Percentiles rank a stretch among this genome's conserved stretches.
Conservation (phyloP, 2,113 vertebrate species). For the Paralichthys olivaceus region DNA sequence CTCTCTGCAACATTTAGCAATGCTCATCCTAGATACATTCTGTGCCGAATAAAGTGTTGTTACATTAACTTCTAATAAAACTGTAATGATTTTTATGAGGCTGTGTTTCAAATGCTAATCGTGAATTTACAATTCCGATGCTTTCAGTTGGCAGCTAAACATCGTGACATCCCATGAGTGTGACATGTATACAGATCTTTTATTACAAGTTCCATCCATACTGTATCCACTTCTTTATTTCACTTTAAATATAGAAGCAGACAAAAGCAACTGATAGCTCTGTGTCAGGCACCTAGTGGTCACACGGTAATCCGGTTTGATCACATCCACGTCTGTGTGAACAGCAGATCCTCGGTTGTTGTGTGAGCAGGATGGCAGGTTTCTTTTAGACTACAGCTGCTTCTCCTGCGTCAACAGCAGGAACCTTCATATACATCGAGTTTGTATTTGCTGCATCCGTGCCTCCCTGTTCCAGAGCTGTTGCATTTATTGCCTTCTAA, state of each 20-base stretch:
- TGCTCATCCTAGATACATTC: not conserved
- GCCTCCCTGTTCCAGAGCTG: constrained; percentile 3
- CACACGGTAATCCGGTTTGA: not conserved
- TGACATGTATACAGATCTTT: not conserved
- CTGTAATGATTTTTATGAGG: too few relatives aligned
- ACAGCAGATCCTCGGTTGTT: not conserved
- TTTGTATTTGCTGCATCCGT: not conserved
- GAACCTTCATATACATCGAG: not conserved
- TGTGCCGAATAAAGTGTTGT: too few relatives aligned
- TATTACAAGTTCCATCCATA: not conserved
- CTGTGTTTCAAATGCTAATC: too few relatives aligned
- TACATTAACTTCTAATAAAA: too few relatives aligned
- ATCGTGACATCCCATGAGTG: not conserved
- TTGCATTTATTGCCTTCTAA: constrained; percentile 34
- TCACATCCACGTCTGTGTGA: not conserved
- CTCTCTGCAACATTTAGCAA: not conserved
- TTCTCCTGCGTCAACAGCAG: not conserved
- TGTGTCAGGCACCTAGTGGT: too few relatives aligned
- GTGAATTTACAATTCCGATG: too few relatives aligned
- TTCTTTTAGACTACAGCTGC: not conserved
- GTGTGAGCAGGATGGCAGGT: not conserved
- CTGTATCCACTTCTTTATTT: not conserved
- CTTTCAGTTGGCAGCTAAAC: not conserved
- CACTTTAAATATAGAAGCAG: not conserved
- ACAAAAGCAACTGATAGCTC: not conserved